phyloP scores from a whole-genome alignment of 1,140 invertebrate genomes.

The Contarinia nasturtii region DNA sequence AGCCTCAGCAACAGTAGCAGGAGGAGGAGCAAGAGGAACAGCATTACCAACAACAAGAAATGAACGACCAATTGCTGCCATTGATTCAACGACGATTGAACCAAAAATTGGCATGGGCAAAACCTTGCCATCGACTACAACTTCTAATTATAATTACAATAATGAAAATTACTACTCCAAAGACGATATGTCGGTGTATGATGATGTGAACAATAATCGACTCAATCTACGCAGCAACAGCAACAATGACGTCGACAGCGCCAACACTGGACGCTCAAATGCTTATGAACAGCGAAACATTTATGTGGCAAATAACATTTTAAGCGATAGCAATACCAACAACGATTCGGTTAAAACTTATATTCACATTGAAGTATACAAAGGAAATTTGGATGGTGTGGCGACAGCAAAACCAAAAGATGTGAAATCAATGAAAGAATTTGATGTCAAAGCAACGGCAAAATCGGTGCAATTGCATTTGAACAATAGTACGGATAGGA shows the following conservation, averaged over 20 bases:
- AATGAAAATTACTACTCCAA: slow-evolving; percentile 14
- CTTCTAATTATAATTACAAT: background rate
- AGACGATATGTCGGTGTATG: slow-evolving; percentile 19
- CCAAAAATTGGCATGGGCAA: background rate
- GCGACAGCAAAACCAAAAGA: too few relatives aligned
- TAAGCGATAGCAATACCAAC: background rate
- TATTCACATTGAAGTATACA: background rate
- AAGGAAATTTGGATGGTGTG: too few relatives aligned
- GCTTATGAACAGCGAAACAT: background rate
- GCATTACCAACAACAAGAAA: slow-evolving; percentile 2
- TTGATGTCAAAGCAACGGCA: too few relatives aligned
- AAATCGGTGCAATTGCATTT: too few relatives aligned
- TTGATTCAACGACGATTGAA: background rate
- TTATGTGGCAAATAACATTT: background rate
- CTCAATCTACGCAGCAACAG: slow-evolving; percentile 15
- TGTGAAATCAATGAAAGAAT: too few relatives aligned
- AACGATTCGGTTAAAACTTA: background rate
- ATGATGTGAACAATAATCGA: slow-evolving; percentile 22
- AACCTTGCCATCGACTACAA: background rate
- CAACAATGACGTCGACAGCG: background rate
- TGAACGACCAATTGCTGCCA: background rate
- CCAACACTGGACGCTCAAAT: background rate
- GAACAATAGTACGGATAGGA: too few relatives aligned
- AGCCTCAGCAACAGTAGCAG: background rate
- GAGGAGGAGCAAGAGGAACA: slow-evolving; percentile 11